phyloP scores from a whole-genome alignment of 2,797 vertebrate genomes.

The Rhyacichthys aspro region DNA sequence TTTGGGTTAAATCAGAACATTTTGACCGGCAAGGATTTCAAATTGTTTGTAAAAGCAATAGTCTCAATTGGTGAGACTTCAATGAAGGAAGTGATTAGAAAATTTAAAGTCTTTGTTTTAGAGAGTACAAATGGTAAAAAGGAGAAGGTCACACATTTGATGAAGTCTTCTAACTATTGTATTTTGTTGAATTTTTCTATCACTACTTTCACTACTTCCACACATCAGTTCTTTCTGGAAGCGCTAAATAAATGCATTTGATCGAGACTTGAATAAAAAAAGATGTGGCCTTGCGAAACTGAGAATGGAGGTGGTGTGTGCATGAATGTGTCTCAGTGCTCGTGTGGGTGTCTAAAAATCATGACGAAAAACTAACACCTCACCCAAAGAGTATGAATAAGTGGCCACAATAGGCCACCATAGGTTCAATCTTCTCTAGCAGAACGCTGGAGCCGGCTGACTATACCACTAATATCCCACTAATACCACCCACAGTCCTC shows the following conservation, averaged over 20 bases:
- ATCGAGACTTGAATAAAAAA: conserved; percentile 15
- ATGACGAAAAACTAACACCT: conserved; percentile 75
- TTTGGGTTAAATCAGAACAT: too few relatives aligned
- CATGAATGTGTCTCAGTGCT: conserved; percentile 35
- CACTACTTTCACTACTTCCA: neutral
- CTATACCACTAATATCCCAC: conserved; percentile 77
- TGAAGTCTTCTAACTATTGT: too few relatives aligned
- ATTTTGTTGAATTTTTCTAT: too few relatives aligned
- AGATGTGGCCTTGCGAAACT: conserved; percentile 64
- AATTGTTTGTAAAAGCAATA: too few relatives aligned
- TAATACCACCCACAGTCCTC: conserved; percentile 80
- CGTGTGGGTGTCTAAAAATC: conserved; percentile 68
- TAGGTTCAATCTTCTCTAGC: conserved; percentile 71
- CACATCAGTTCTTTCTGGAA: neutral
- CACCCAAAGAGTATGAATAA: conserved; percentile 75
- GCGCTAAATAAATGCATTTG: neutral
- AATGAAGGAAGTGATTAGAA: too few relatives aligned
- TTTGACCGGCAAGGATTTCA: too few relatives aligned
- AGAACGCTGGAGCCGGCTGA: conserved; percentile 61
- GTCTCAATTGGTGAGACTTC: too few relatives aligned
- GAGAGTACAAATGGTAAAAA: too few relatives aligned
- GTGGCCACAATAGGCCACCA: conserved; percentile 68
- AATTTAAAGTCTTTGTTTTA: too few relatives aligned
- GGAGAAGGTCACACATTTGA: too few relatives aligned
- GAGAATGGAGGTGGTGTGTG: conserved; percentile 65